phyloP scores from a whole-genome alignment of 2,888 invertebrate species.

The Tiliacea citrago region DNA sequence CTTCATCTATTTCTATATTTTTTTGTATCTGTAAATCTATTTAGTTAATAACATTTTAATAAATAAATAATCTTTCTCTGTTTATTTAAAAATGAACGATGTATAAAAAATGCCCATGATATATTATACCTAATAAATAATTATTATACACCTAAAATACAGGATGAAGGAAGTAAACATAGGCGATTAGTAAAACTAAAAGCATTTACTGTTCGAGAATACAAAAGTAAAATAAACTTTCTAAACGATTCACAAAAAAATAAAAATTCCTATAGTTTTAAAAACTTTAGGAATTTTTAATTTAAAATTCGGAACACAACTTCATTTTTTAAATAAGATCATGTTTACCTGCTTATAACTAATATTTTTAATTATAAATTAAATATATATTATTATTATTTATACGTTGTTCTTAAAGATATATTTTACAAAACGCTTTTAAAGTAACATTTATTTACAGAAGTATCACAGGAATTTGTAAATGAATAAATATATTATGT shows the following conservation, averaged over 20 bases:
- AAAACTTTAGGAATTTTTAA: not conserved
- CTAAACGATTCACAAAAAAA: not conserved
- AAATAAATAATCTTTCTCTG: conserved; percentile 20
- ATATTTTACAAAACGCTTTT: conserved; percentile 65
- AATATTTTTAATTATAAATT: conserved; percentile 26
- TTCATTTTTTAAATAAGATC: conserved; percentile 11
- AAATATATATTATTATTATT: conserved; percentile 23
- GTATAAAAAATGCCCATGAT: not conserved
- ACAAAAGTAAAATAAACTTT: not conserved
- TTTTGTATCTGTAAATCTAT: conserved; percentile 4
- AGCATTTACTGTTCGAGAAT: not conserved
- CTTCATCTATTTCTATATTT: conserved; percentile 18
- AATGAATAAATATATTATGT: conserved; percentile 61
- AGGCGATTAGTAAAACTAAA: not conserved
- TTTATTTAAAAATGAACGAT: conserved; percentile 5
- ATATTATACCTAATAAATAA: not conserved
- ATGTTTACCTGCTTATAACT: not conserved
- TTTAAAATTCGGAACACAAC: conserved; percentile 6
- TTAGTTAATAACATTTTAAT: not conserved
- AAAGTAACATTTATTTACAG: conserved; percentile 53
- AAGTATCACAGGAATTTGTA: conserved; percentile 83
- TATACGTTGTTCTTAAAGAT: conserved; percentile 56
- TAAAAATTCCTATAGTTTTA: not conserved
- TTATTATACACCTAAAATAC: not conserved
- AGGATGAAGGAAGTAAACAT: not conserved